Conservation (phyloP, 2,113 vertebrate species). For the Penelope pileata region DNA sequence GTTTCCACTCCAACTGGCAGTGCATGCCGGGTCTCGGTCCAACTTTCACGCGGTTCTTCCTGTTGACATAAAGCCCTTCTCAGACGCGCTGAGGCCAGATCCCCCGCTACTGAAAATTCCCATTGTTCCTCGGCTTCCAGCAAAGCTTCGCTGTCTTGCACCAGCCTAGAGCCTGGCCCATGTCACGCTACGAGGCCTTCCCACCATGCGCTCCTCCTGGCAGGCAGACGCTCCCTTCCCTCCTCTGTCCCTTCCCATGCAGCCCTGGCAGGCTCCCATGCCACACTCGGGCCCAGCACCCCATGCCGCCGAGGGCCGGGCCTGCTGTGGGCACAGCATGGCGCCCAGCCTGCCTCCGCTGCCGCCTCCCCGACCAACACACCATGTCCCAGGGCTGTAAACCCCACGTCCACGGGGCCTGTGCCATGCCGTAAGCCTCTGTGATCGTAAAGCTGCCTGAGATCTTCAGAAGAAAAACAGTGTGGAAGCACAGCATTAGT, state of each 20-base stretch:
- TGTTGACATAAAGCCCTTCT: constrained; percentile 31
- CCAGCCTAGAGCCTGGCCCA: background rate
- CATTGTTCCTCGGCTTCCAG: background rate
- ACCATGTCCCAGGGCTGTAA: too few relatives aligned
- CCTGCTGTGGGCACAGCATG: accelerated
- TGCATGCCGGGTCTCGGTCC: background rate
- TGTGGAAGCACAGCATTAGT: background rate
- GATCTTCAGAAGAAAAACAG: background rate
- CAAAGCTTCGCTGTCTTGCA: background rate
- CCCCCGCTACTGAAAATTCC: background rate
- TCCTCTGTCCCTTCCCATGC: background rate
- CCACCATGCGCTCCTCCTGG: background rate
- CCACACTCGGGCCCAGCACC: background rate
- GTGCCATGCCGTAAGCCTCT: background rate
- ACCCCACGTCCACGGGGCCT: background rate
- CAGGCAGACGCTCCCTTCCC: background rate
- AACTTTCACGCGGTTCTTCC: constrained; percentile 10
- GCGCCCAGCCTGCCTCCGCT: background rate
- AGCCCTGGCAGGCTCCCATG: background rate
- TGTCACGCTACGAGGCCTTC: background rate
- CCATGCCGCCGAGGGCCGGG: background rate
- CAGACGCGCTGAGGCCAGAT: background rate
- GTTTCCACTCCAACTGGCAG: constrained; percentile 44
- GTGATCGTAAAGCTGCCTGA: background rate
- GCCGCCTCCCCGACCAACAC: background rate